Evolutionary conservation across 1,140 invertebrate genomes (phyloP), one percentile per base, ranked within the genome.

Genomic region (Ips typographus): DNA sequence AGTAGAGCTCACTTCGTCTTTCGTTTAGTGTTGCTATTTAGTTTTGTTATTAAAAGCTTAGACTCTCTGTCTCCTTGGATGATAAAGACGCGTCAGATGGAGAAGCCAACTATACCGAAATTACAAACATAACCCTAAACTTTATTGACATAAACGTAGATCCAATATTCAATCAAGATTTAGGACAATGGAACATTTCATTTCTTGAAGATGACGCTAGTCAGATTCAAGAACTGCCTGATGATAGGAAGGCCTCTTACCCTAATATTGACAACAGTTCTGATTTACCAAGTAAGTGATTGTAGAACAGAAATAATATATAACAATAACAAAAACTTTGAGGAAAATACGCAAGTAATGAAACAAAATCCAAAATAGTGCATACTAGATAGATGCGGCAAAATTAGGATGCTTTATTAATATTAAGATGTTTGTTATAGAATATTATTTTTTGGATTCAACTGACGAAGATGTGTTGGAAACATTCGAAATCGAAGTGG

Each of bases 401-500:
- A 22, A 22, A 22, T 22, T 22, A 22, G 22, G 22, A 22, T 22
- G 22, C 22, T 22, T 22, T 22, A 22, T 22, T 22, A 22, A 22
- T 22, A 22, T 55, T 55, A 36, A 55, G 22, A 55, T 55, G 5
- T 22, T 37, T 37, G 8, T 36, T 55, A 47, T 38, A 55, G 52
- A 55, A 55, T 75, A 63, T 55, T 75, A 75, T 43, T 68, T 71
- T 40, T 39, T 73, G 44, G 40, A 61, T 2, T 39, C 56, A 0
- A 49, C n/a, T 3, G 62, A 73, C 37, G 36, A 52, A 2, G 49
- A 58, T 49, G 42, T 71, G 4, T 6, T 56, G 2, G 38, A 55
- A 4, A 62, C 58, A 52, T 71, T 73, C 39, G 40, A 66, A 3
- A 38, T 73, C 2, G 56, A 71, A 40, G 8, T 8, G 38, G 53